Base-by-base conservation (phyloP, 2,888 invertebrate genomes). In the Frankliniella intonsa region DNA sequence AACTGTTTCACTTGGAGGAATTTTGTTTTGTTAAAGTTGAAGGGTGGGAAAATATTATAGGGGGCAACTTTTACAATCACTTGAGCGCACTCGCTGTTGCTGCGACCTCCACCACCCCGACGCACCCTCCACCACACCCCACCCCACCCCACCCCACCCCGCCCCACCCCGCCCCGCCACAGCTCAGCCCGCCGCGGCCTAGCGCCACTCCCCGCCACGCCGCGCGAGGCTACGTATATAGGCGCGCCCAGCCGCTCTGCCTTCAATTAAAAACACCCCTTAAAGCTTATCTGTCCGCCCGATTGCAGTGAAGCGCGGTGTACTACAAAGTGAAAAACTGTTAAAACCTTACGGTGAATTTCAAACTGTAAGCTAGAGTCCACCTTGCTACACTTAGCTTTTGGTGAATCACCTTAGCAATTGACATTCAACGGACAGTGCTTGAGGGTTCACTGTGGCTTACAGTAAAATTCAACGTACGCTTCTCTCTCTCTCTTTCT, bases 1-100 rank as follows among this genome's bases (percentile, higher is more conserved):
- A 76, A 76, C 69, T 76, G 69, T 76, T 76, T 76, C 69, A 76
- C 69, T 76, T 76, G 69, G 69, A 76, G 69, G 69, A 76, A 76
- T 80, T 80, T 80, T 80, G 50, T 80, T 80, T 80, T 51, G 50
- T 80, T 51, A 80, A 80, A 80, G 80, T 80, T 80, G 38, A 38
- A 80, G 80, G 80, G 80, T 11, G 80, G 49, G 80, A 80, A 22
- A 51, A 80, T n/a, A 81, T 51, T 62, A 81, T 62, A 62, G 11
- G 51, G 51, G 62, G 51, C 81, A 81, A 81, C 81, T 76, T 76
- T 76, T 76, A 76, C 69, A 76, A 76, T 76, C 69, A 76, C 69
- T 76, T 76, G 69, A 76, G 69, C 69, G 69, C 69, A 76, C 25
- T 76, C 25, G 25, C 69, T 25, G 69, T 25, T 22, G 22, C 69